Evolutionary conservation across 2,113 vertebrate genomes (phyloP), one percentile per base, ranked within the genome.

Genomic region (Noctilio leporinus): DNA sequence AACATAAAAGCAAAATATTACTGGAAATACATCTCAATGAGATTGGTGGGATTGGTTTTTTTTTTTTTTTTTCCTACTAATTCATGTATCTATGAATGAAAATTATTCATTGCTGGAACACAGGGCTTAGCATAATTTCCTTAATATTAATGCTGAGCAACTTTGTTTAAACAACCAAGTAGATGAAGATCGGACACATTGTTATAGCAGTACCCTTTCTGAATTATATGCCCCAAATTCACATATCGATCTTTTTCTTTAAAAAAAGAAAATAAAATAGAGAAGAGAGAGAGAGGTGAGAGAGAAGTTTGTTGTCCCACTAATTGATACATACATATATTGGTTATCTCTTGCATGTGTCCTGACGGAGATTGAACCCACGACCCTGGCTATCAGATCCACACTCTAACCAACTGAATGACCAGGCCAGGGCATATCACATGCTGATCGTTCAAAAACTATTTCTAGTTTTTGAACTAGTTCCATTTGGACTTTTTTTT

Each of bases 1-100:
- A 82, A 83, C n/a, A 55, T 80, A 69, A 93, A 92, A 82, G 11
- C 65, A 92, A 93, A 94, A 73, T 76, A 55, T 62, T 53, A 64
- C 43, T 81, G 83, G 67, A 93, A 76, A n/a, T 83, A 40, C 24
- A 45, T 92, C 47, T 86, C 10, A 92, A 77, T 62, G 72, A 65
- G 24, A 83, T 65, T 87, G 43, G 4, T 76, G 33, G 14, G 49
- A 2, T 57, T 95, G 67, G 30, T 6, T 24, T 92, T 92, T 95
- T 81, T 6, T 24, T 92, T 92, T 95, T 81, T 62, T 84, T 89
- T 35, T 43, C n/a, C 20, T 85, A 53, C 40, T 85, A 65, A 57
- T 86, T 91, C 16, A 14, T 81, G 1, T 67, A 86, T 90, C 30
- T 24, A 38, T 82, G 65, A 92, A 38, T 82, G 47, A 67, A 67